phyloP scores from a whole-genome alignment of 1,140 invertebrate species.

The Zeugodacus cucurbitae region DNA sequence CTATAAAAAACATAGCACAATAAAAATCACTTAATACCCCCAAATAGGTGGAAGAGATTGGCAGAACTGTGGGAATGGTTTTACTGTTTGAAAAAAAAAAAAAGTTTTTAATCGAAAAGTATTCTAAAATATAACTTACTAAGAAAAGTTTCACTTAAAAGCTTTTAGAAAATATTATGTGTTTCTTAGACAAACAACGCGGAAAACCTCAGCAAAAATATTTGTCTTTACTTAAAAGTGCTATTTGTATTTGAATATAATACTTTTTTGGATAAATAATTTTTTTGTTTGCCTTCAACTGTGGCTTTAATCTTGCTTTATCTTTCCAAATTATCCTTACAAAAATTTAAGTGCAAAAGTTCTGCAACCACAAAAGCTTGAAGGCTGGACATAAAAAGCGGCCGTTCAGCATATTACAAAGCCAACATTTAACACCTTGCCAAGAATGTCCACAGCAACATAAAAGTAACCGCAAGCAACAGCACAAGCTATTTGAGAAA shows the following conservation, averaged over 20 bases:
- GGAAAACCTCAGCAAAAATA: background rate
- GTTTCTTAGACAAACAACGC: background rate
- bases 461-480: background rate
- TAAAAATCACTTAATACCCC: no score
- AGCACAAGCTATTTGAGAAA: background rate
- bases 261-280: background rate
- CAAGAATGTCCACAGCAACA: background rate
- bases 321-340: background rate
- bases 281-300: background rate
- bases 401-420: background rate
- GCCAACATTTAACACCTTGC: slow-evolving; percentile 11
- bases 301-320: background rate
- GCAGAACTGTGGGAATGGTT: no score
- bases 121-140: no score
- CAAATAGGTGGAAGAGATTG: no score
- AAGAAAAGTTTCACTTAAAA: no score
- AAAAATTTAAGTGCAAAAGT: background rate
- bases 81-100: no score
- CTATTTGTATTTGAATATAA: background rate
- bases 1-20: no score
- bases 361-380: background rate
- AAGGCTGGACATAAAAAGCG: background rate
- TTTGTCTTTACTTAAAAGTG: background rate
- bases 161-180: no score
- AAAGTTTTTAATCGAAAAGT: no score